Percentiles rank a stretch among this genome's conserved stretches.
phyloP scores from a whole-genome alignment of 2,888 invertebrate species.

The Ophion costatus region DNA sequence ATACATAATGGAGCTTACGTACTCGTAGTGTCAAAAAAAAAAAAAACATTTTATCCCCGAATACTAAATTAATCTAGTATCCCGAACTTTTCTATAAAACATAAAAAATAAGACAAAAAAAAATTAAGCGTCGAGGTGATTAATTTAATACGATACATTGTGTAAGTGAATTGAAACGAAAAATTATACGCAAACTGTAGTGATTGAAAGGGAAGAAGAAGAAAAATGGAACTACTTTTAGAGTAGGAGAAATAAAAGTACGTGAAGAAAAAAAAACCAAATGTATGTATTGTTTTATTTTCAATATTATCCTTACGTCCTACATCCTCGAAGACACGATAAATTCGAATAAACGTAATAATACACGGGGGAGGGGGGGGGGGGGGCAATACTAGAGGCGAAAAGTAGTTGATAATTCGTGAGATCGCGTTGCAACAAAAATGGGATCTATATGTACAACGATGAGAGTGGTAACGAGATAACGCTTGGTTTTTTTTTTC shows the following conservation, averaged over 20 bases:
- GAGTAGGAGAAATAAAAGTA: slow-evolving; percentile 80
- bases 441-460: slow-evolving; percentile 43
- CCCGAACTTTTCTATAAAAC: slow-evolving; percentile 73
- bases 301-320: slow-evolving; percentile 16
- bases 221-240: slow-evolving; percentile 78
- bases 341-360: slow-evolving; percentile 20
- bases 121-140: slow-evolving; percentile 66
- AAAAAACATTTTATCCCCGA: slow-evolving; percentile 69
- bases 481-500: not conserved
- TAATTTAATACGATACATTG: slow-evolving; percentile 69
- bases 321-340: slow-evolving; percentile 21
- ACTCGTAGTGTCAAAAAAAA: slow-evolving; percentile 61
- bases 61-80: slow-evolving; percentile 72
- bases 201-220: slow-evolving; percentile 72
- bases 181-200: slow-evolving; percentile 80
- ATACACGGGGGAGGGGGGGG: not conserved
- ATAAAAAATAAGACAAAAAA: slow-evolving; percentile 69
- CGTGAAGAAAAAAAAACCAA: slow-evolving; percentile 66
- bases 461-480: slow-evolving; percentile 39
- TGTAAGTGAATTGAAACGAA: slow-evolving; percentile 60
- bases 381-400: slow-evolving; percentile 15
- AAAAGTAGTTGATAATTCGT: slow-evolving; percentile 24
- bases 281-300: slow-evolving; percentile 47
- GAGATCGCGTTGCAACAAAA: slow-evolving; percentile 36
- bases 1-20: slow-evolving; percentile 71